Conservation (phyloP, 1,140 invertebrate genomes). For the Polypedilum pembai region DNA sequence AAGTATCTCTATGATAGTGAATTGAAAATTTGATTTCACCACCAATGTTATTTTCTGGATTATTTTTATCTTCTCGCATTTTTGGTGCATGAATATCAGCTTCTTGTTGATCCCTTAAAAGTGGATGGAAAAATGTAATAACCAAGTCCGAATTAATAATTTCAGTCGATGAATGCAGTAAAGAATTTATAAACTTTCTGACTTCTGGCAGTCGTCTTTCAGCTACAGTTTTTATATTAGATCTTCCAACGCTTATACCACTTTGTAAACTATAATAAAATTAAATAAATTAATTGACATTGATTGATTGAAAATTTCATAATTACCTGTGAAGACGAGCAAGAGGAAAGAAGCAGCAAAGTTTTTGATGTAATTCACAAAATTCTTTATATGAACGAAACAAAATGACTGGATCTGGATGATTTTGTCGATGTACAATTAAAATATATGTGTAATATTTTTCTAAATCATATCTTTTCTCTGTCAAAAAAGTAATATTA, state of each 20-base stretch:
- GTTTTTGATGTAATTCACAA: slow-evolving; percentile 90
- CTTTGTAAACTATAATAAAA: slow-evolving; percentile 58
- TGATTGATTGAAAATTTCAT: slow-evolving; percentile 20
- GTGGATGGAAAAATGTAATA: slow-evolving; percentile 96
- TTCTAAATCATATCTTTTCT: slow-evolving; percentile 94
- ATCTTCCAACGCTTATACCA: slow-evolving; percentile 77
- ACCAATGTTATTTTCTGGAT: slow-evolving; percentile 38
- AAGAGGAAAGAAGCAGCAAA: slow-evolving; percentile 85
- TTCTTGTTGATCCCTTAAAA: slow-evolving; percentile 84
- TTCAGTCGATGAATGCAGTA: slow-evolving; percentile 84
- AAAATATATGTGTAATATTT: slow-evolving; percentile 98
- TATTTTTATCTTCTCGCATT: slow-evolving; percentile 42
- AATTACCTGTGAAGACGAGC: slow-evolving; percentile 76
- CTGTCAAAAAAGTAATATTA: no score
- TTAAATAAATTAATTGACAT: slow-evolving; percentile 30
- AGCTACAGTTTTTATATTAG: slow-evolving; percentile 90
- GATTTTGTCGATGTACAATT: slow-evolving; percentile 73
- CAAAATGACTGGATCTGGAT: slow-evolving; percentile 75
- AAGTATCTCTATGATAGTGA: slow-evolving; percentile 65
- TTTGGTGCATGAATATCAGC: slow-evolving; percentile 49
- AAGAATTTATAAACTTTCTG: slow-evolving; percentile 73
- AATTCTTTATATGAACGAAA: slow-evolving; percentile 95
- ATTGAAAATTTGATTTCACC: slow-evolving; percentile 75
- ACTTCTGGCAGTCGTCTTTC: slow-evolving; percentile 81
- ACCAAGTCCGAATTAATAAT: slow-evolving; percentile 93